phyloP scores from a whole-genome alignment of 2,113 vertebrate genomes.

The Trochalopteron elliotii region DNA sequence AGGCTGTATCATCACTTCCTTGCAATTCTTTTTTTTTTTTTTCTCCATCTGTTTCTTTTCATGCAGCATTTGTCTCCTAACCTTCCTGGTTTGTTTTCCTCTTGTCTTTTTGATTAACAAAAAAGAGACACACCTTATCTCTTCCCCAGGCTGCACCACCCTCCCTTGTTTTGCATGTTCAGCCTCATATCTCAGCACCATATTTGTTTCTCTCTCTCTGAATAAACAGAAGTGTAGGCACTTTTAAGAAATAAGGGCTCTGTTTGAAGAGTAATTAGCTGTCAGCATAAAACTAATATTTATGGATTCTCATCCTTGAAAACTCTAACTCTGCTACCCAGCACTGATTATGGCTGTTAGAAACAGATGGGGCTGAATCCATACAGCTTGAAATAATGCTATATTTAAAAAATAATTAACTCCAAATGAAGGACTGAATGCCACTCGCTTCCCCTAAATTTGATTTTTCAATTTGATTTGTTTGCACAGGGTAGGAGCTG shows the following conservation, averaged over 20 bases:
- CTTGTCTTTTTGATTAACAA: background rate
- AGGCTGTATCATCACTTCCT: background rate
- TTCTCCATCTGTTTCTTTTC: background rate
- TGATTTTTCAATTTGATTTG: background rate
- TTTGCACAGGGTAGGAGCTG: background rate
- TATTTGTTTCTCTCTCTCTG: slow-evolving; percentile 7
- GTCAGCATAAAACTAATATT: slow-evolving; percentile 52
- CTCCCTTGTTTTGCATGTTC: background rate
- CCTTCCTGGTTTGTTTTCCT: background rate
- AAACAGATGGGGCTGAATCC: slow-evolving; percentile 38
- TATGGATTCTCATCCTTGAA: slow-evolving; percentile 49
- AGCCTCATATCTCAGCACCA: background rate
- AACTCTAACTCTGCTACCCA: slow-evolving; percentile 6
- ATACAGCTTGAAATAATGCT: slow-evolving; percentile 20
- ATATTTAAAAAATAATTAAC: slow-evolving; percentile 53
- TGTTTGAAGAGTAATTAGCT: slow-evolving; percentile 63
- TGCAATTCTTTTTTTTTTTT: background rate
- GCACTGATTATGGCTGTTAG: slow-evolving; percentile 14
- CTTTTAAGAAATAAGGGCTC: slow-evolving; percentile 52
- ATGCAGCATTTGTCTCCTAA: background rate
- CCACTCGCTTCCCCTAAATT: background rate
- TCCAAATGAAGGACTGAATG: slow-evolving; percentile 28
- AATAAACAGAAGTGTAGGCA: slow-evolving; percentile 25
- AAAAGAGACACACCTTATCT: background rate
- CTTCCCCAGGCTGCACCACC: background rate